Conservation (phyloP, 2,797 vertebrate species). For the Zalophus californianus region DNA sequence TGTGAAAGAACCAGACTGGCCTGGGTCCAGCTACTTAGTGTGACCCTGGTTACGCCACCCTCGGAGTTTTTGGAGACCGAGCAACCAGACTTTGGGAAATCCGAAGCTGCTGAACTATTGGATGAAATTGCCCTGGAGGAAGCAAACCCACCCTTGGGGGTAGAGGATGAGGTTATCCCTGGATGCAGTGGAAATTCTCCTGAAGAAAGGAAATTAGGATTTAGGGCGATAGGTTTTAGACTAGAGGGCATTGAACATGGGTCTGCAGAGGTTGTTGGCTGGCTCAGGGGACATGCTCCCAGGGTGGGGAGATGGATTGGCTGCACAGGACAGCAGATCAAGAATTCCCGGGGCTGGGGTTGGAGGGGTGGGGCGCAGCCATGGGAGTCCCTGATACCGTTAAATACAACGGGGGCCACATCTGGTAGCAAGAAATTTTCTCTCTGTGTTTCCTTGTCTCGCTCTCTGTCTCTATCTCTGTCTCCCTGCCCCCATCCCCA, state of each 20-base stretch:
- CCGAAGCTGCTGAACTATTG: neutral
- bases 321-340: neutral
- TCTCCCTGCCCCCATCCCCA: neutral
- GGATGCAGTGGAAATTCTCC: neutral
- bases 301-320: neutral
- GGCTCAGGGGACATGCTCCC: neutral
- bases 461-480: neutral
- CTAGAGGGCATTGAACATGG: neutral
- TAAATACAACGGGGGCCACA: neutral
- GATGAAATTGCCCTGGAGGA: neutral
- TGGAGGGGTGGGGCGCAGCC: neutral
- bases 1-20: neutral
- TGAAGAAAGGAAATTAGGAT: neutral
- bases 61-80: neutral
- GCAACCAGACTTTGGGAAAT: neutral
- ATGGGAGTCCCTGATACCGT: neutral
- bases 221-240: neutral
- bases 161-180: neutral
- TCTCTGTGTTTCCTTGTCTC: neutral
- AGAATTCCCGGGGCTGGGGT: neutral
- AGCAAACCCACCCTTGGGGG: neutral
- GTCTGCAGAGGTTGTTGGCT: neutral
- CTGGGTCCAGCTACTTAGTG: neutral
- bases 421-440: neutral
- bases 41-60: neutral